phyloP scores from a whole-genome alignment of 1,140 invertebrate genomes.

The Archivesica marissinica region DNA sequence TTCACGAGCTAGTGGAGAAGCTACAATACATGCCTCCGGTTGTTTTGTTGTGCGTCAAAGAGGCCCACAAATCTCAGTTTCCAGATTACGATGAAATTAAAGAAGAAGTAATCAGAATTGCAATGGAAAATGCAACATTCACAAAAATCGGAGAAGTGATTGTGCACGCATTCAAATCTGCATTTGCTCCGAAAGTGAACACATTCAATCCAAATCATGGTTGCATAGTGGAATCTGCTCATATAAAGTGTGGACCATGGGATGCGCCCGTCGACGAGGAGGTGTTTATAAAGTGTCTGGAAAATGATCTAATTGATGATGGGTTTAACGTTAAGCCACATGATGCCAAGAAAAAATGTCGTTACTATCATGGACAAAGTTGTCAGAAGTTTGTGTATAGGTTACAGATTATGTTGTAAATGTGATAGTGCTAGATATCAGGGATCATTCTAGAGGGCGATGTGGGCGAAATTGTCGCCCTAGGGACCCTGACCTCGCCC shows the following conservation, averaged over 20 bases:
- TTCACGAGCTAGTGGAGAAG: constrained; percentile 74
- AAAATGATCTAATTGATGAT: constrained; percentile 78
- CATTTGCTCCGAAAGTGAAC: constrained; percentile 74
- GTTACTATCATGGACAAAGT: constrained; percentile 80
- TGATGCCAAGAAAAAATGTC: constrained; percentile 78
- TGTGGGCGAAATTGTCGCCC: too few species aligned
- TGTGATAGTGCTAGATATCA: not conserved
- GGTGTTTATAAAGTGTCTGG: constrained; percentile 76
- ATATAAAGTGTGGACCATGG: constrained; percentile 79
- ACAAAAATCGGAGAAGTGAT: constrained; percentile 76
- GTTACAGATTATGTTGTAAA: constrained; percentile 74
- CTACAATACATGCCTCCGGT: constrained; percentile 75
- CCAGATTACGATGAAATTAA: constrained; percentile 74
- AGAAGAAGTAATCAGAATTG: constrained; percentile 71
- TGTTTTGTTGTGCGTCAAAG: constrained; percentile 71
- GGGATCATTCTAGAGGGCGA: too few species aligned
- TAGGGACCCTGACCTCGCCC: too few species aligned
- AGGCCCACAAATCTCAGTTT: constrained; percentile 77
- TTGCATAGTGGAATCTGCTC: constrained; percentile 77
- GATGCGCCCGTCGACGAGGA: constrained; percentile 77
- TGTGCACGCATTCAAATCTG: constrained; percentile 76
- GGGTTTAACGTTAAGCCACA: constrained; percentile 77
- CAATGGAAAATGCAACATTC: constrained; percentile 75
- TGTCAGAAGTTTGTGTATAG: constrained; percentile 80
- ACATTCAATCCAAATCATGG: constrained; percentile 79